Conservation (phyloP, 2,888 invertebrate species). For the Itoplectis maculator region DNA sequence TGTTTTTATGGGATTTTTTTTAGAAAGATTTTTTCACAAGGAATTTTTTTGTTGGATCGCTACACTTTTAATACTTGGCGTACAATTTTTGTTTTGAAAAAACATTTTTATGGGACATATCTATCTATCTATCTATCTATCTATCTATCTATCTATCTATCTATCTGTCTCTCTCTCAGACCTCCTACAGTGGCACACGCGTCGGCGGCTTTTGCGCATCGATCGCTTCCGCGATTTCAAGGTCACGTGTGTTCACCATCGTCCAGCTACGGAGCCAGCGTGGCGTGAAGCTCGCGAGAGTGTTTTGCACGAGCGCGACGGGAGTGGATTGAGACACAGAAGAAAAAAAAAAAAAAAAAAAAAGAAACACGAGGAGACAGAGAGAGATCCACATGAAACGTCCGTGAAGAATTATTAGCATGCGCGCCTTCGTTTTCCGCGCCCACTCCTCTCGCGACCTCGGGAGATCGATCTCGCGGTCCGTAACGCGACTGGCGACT, state of each 20-base stretch:
- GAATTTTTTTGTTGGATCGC: too few relatives aligned
- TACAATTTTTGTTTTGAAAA: too few relatives aligned
- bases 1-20: too few relatives aligned
- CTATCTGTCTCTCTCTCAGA: too few relatives aligned
- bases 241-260: conserved; percentile 40
- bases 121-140: too few relatives aligned
- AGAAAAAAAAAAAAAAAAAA: background rate
- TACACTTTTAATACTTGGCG: too few relatives aligned
- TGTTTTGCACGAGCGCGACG: background rate
- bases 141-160: too few relatives aligned
- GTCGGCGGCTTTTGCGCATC: conserved; percentile 56
- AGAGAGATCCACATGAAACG: conserved; percentile 61
- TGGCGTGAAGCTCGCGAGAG: background rate
- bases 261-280: conserved; percentile 4
- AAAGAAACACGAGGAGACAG: conserved; percentile 15
- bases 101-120: too few relatives aligned
- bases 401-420: conserved; percentile 67
- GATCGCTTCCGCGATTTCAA: conserved; percentile 63
- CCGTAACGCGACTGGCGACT: background rate
- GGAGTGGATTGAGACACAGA: background rate
- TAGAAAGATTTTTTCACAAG: too few relatives aligned
- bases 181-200: conserved; percentile 11
- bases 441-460: conserved; percentile 68
- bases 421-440: conserved; percentile 57
- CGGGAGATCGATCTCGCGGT: conserved; percentile 50